Evolutionary conservation across 2,113 vertebrate species (phyloP).

Genomic region (Trichomycterus rosablanca): DNA sequence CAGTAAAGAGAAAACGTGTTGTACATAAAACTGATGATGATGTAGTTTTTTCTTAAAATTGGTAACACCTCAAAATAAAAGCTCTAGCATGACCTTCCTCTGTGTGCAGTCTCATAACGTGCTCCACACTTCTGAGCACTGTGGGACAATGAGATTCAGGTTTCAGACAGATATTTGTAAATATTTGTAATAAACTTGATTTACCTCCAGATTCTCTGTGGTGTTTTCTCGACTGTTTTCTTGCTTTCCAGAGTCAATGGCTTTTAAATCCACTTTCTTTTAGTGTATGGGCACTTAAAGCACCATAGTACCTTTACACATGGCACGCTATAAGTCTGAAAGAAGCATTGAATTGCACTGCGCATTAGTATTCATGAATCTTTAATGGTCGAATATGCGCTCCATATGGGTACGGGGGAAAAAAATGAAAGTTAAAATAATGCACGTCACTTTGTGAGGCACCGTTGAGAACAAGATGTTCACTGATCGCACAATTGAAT

Average conservation of each 20-base stretch:
- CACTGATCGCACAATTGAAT: too few relatives aligned
- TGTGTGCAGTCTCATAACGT: too few relatives aligned
- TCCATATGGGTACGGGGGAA: background rate
- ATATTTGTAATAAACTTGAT: constrained; percentile 87
- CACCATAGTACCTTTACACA: too few relatives aligned
- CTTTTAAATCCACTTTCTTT: background rate
- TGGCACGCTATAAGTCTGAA: too few relatives aligned
- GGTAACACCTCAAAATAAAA: too few relatives aligned
- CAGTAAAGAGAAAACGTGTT: too few relatives aligned
- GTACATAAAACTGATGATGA: too few relatives aligned
- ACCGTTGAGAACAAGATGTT: constrained; percentile 17
- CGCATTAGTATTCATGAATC: constrained; percentile 28
- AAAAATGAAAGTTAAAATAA: constrained; percentile 29
- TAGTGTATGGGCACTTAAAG: too few relatives aligned
- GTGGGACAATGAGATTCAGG: constrained; percentile 32
- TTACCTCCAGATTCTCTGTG: constrained; percentile 61
- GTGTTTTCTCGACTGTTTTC: constrained; percentile 21
- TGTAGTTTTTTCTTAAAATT: too few relatives aligned
- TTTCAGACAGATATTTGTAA: constrained; percentile 64
- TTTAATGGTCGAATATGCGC: constrained; percentile 22
- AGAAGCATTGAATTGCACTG: too few relatives aligned
- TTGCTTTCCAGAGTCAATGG: background rate
- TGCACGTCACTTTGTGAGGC: constrained; percentile 1
- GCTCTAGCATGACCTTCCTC: constrained; percentile 5
- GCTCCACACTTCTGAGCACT: too few relatives aligned